phyloP scores from a whole-genome alignment of 2,888 invertebrate species.

The Yponomeuta plumbellus region DNA sequence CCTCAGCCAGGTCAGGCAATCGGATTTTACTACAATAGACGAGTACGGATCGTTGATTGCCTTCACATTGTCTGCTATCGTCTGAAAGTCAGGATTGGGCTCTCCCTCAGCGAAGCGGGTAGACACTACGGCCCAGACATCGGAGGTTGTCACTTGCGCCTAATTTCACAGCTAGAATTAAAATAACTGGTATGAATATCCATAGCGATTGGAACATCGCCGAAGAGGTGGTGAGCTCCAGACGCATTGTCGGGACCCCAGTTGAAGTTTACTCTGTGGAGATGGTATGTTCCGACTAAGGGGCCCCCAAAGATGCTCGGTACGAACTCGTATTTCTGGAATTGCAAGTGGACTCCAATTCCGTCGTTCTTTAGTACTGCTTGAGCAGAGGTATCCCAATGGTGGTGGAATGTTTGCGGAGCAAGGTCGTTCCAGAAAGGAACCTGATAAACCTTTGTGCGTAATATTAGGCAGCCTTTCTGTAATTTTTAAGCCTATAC shows the following conservation, averaged over 20 bases:
- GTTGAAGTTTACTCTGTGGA: constrained; percentile 15
- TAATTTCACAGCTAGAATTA: constrained; percentile 15
- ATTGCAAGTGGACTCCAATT: background rate
- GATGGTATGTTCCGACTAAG: constrained; percentile 12
- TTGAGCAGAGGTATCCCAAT: constrained; percentile 12
- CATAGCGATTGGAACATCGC: constrained; percentile 16
- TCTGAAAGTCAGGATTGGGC: background rate
- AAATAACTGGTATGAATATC: constrained; percentile 18
- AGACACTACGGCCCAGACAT: background rate
- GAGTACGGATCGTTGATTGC: background rate
- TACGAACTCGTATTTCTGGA: background rate
- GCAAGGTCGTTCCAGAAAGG: constrained; percentile 19
- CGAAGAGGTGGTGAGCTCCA: constrained; percentile 17
- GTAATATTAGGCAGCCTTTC: background rate
- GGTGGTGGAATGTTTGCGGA: constrained; percentile 16
- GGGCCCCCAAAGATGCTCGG: constrained; percentile 12
- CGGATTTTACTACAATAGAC: constrained; percentile 1
- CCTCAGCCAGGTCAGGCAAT: constrained; percentile 7
- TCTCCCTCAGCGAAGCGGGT: background rate
- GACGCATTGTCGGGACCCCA: constrained; percentile 16
- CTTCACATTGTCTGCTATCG: background rate
- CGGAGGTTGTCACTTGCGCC: background rate
- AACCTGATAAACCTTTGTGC: constrained; percentile 9
- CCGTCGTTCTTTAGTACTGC: constrained; percentile 1
- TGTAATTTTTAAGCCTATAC: background rate